A percentile compares a stretch with the other conserved stretches of the same genome.
These are phyloP conservation scores for Drosophila nannoptera DNA, from an alignment of 1,140 invertebrate genomes.

Conservation along the genomic window DNA sequence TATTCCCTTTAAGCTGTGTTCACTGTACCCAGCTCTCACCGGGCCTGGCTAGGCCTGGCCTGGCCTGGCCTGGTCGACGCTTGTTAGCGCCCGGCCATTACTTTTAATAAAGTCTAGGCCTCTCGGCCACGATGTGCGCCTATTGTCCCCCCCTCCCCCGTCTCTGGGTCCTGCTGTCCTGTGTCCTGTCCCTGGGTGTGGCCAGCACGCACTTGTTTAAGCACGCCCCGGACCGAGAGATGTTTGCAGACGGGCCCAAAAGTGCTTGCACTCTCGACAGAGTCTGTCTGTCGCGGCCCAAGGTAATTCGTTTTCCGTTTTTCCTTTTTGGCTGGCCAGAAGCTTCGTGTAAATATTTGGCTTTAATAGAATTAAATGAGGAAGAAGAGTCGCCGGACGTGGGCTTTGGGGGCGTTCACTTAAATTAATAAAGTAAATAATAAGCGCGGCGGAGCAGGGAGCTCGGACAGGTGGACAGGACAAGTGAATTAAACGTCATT, in stretches of 20 bases:
- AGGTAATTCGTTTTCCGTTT: neutral
- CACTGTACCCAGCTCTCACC: neutral
- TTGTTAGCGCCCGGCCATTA: constrained; percentile 63
- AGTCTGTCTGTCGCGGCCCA: constrained; percentile 23
- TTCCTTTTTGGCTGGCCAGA: constrained; percentile 3
- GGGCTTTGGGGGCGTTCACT: constrained; percentile 37
- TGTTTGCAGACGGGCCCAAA: constrained; percentile 22
- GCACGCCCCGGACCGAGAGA: neutral
- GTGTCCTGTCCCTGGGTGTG: constrained; percentile 19
- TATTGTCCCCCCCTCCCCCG: constrained; percentile 30
- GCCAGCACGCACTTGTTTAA: constrained; percentile 25
- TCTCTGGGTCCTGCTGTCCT: neutral
- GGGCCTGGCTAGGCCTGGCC: too few species aligned
- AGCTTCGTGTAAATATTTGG: constrained; percentile 67
- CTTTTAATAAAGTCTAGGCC: constrained; percentile 63
- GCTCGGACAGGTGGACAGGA: constrained; percentile 34
- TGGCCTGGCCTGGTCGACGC: constrained; percentile 18
- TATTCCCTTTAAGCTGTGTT: neutral
- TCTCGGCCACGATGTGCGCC: neutral
- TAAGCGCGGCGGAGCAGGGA: constrained; percentile 45
- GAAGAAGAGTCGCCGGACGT: constrained; percentile 37
- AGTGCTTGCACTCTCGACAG: constrained; percentile 21
- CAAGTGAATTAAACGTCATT: constrained; percentile 75
- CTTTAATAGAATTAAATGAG: constrained; percentile 77
- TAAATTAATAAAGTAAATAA: constrained; percentile 78